Evolutionary conservation across 1,140 invertebrate species (phyloP).

Genomic region (Pseudoatta argentina): DNA sequence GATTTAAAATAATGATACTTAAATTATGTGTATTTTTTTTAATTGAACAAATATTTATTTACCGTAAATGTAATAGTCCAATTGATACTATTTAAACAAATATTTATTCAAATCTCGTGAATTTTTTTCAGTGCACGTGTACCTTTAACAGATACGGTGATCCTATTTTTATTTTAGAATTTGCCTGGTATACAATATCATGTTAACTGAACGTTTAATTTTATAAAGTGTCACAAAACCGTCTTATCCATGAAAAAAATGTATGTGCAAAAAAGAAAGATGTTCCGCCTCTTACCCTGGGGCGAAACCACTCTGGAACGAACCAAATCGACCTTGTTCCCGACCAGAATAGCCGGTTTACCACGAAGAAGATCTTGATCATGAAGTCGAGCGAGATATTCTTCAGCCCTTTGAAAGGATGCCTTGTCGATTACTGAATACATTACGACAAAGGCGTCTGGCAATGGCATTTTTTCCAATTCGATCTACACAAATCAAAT

Average conservation of each 20-base stretch:
- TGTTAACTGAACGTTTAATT: slow-evolving; percentile 18
- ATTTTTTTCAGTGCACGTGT: background rate
- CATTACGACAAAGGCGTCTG: slow-evolving; percentile 95
- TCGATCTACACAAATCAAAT: slow-evolving; percentile 88
- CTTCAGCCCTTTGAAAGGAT: slow-evolving; percentile 94
- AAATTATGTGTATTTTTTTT: no score
- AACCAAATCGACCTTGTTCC: slow-evolving; percentile 98
- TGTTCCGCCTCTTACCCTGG: slow-evolving; percentile 90
- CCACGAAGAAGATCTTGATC: slow-evolving; percentile 91
- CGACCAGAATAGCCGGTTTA: slow-evolving; percentile 95
- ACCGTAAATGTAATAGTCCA: no score
- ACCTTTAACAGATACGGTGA: no score
- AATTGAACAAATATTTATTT: no score
- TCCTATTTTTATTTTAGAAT: slow-evolving; percentile 22
- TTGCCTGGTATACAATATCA: background rate
- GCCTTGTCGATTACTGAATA: slow-evolving; percentile 97
- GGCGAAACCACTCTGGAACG: slow-evolving; percentile 94
- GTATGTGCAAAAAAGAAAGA: slow-evolving; percentile 31
- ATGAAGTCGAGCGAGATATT: slow-evolving; percentile 91
- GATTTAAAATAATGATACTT: no score
- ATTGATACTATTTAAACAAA: no score
- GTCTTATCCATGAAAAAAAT: slow-evolving; percentile 15
- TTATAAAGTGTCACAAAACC: slow-evolving; percentile 31
- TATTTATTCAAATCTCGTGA: no score
- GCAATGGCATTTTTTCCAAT: slow-evolving; percentile 89